These are phyloP conservation scores for Onchidella celtica DNA, from an alignment of 2,888 invertebrate genomes.

Conservation along the genomic window DNA sequence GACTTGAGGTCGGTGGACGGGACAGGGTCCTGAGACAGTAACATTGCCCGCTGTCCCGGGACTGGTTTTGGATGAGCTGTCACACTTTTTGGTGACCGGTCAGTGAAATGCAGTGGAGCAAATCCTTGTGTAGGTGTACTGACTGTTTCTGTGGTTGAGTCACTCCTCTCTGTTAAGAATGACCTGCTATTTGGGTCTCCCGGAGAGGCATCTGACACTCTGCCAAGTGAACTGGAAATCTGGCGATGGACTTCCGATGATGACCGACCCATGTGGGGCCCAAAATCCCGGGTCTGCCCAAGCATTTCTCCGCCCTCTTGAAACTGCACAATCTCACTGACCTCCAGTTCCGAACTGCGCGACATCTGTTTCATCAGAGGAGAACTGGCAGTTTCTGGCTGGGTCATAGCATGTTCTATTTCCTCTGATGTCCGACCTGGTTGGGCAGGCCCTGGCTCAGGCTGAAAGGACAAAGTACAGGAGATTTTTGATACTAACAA, in stretches of 20 bases:
- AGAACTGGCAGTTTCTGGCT: not conserved
- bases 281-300: constrained; percentile 42
- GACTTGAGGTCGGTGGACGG: constrained; percentile 13
- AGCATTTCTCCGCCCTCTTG: constrained; percentile 15
- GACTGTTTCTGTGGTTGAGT: not conserved
- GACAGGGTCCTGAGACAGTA: constrained; percentile 47
- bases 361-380: constrained; percentile 27
- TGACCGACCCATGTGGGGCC: constrained; percentile 36
- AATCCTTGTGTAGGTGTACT: constrained; percentile 34
- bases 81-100: constrained; percentile 39
- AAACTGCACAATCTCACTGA: constrained; percentile 35
- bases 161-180: constrained; percentile 15
- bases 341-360: constrained; percentile 39
- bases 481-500: too few relatives aligned
- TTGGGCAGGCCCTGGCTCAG: not conserved
- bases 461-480: not conserved
- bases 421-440: constrained; percentile 23
- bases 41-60: constrained; percentile 44
- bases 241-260: constrained; percentile 30
- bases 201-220: constrained; percentile 19
- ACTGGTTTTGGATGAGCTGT: constrained; percentile 36
- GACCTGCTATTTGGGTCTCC: not conserved
- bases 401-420: constrained; percentile 5
- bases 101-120: constrained; percentile 39
- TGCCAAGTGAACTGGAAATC: not conserved